phyloP scores from a whole-genome alignment of 2,113 vertebrate species.

The Psettodes erumei region DNA sequence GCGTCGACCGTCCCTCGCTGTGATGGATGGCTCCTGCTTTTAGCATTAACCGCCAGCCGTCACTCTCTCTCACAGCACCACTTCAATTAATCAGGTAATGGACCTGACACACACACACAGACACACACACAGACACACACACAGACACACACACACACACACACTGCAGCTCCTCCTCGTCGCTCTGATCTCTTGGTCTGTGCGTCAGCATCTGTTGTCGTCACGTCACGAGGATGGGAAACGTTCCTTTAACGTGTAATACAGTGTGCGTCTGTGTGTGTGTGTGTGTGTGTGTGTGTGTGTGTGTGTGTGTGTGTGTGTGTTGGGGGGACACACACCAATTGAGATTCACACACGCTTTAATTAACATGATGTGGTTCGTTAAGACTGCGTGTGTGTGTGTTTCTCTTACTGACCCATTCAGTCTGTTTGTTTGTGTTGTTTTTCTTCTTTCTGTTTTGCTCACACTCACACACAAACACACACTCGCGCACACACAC shows the following conservation, averaged over 20 bases:
- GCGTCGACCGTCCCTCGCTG: constrained; percentile 42
- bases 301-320: neutral
- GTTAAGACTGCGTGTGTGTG: no score
- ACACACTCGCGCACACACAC: no score
- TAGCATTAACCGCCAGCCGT: constrained; percentile 57
- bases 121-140: no score
- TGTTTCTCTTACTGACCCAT: neutral
- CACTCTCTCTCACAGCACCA: constrained; percentile 77
- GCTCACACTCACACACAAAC: constrained; percentile 22
- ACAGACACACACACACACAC: constrained; percentile 31
- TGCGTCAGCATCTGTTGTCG: neutral
- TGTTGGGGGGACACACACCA: no score
- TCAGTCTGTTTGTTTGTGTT: neutral
- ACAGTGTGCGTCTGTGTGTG: neutral
- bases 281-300: neutral
- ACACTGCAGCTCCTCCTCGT: constrained; percentile 52
- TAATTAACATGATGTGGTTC: no score
- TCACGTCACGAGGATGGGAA: no score
- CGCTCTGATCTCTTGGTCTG: neutral
- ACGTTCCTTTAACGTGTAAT: no score
- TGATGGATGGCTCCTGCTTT: constrained; percentile 69
- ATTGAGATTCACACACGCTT: no score
- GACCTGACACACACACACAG: constrained; percentile 30
- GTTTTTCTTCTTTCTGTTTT: neutral
- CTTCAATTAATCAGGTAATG: constrained; percentile 82